Percentiles rank a stretch among this genome's conserved stretches.
phyloP scores from a whole-genome alignment of 2,888 invertebrate genomes.

The Morinoia aosen region DNA sequence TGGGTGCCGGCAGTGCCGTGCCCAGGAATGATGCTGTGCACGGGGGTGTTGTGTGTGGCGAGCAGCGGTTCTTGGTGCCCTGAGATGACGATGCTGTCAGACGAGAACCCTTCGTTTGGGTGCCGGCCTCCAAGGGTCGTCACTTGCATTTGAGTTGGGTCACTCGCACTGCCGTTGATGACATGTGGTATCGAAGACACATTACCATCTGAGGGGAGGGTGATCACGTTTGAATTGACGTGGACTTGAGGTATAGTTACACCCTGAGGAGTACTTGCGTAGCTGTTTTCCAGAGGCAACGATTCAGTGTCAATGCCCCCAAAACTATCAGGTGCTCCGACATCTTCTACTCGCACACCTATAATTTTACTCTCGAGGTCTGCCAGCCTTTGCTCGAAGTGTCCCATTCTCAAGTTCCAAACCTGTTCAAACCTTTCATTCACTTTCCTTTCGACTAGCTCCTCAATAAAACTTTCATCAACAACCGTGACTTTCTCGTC shows the following conservation, averaged over 20 bases:
- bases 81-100: conserved; percentile 49
- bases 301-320: conserved; percentile 14
- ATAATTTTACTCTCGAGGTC: conserved; percentile 26
- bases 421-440: conserved; percentile 13
- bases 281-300: not conserved
- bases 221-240: conserved; percentile 32
- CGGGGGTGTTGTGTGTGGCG: not conserved
- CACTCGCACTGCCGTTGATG: not conserved
- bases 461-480: conserved; percentile 32
- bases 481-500: conserved; percentile 42
- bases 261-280: not conserved
- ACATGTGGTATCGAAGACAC: conserved; percentile 6
- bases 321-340: not conserved
- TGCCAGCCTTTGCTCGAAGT: conserved; percentile 8
- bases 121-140: not conserved
- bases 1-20: conserved; percentile 13
- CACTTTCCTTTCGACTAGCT: not conserved
- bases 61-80: conserved; percentile 24
- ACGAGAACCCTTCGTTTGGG: not conserved
- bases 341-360: conserved; percentile 27
- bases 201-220: not conserved
- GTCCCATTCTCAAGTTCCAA: conserved; percentile 26
- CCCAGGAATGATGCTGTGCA: not conserved
- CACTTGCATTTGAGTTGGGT: conserved; percentile 6
- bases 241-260: conserved; percentile 39